Base-by-base conservation (phyloP, 2,113 vertebrate genomes). In the Ranitomeya variabilis region DNA sequence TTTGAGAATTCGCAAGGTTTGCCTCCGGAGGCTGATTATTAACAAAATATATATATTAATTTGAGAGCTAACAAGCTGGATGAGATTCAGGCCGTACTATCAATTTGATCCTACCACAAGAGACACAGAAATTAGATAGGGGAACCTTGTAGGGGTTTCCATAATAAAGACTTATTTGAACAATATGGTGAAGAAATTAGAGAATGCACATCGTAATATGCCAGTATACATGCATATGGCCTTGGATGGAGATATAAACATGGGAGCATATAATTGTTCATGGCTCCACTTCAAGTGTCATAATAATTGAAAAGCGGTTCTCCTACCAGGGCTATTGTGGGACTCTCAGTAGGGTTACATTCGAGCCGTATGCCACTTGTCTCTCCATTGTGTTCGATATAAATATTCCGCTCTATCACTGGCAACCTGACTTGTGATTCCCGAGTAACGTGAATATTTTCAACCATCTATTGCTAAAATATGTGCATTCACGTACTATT, bases 11-110 rank as follows among this genome's bases (percentile, higher is more conserved):
- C 74, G 77, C 73, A 85, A 51, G 82, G 51, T 84, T 84, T 55
- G 60, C 26, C 87, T 89, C 87, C 57, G 31, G 87, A 59, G 87
- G 62, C 81, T 69, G 87, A 89, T 89, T 89, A 89, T 89, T 89
- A 89, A 85, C 81, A 89, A 89, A 89, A 89, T 89, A 89, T 89
- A 89, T 89, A 85, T 85, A 85, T 89, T 89, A 89, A 89, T 85
- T 89, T 89, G 73, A 77, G 87, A 79, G 57, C 81, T 89, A 89
- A 89, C 87, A 89, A 89, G 81, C 87, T 89, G 87, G 87, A 85
- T 64, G 73, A 79, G 81, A 89, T 85, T 85, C 87, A 89, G 52
- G 73, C 82, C 51, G 59, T 85, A 64, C 60, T 89, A 85, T 85
- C 82, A 85, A 85, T 84, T 59, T 79, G 60, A 85, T 69, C 81